Percentiles rank a stretch among this genome's conserved stretches.
These are phyloP conservation scores for Platygyra sinensis DNA, from an alignment of 64 coral and sea anemone genomes.

Conservation along the genomic window DNA sequence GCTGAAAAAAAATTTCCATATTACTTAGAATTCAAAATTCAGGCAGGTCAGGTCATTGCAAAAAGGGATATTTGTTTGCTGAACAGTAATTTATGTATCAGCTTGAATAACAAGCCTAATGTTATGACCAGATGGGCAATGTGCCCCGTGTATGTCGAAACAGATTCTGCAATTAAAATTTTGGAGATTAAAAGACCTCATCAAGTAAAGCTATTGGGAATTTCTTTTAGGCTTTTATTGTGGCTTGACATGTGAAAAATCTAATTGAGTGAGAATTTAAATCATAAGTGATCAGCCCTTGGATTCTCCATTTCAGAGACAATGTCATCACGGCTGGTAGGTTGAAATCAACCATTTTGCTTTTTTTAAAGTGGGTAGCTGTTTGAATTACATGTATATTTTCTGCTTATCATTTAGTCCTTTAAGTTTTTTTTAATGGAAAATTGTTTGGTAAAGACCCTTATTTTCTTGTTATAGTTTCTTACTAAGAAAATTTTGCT, in stretches of 20 bases:
- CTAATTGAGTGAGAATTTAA: not conserved
- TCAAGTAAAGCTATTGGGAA: not conserved
- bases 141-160: not conserved
- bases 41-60: not conserved
- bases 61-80: not conserved
- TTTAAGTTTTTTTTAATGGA: no score
- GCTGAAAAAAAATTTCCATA: not conserved
- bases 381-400: not conserved
- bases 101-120: not conserved
- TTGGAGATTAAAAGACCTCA: not conserved
- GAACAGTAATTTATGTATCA: not conserved
- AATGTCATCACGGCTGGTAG: constrained; percentile 25
- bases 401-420: not conserved
- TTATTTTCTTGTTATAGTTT: no score
- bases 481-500: no score
- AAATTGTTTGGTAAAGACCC: no score
- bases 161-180: not conserved
- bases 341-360: constrained; percentile 1
- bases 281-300: not conserved
- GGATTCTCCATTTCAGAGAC: not conserved
- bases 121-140: constrained; percentile 19
- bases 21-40: not conserved
- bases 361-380: not conserved
- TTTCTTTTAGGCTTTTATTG: not conserved
- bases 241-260: not conserved